Evolutionary conservation across 2,797 vertebrate genomes (phyloP).

Genomic region (Gadopsis bispinosus): DNA sequence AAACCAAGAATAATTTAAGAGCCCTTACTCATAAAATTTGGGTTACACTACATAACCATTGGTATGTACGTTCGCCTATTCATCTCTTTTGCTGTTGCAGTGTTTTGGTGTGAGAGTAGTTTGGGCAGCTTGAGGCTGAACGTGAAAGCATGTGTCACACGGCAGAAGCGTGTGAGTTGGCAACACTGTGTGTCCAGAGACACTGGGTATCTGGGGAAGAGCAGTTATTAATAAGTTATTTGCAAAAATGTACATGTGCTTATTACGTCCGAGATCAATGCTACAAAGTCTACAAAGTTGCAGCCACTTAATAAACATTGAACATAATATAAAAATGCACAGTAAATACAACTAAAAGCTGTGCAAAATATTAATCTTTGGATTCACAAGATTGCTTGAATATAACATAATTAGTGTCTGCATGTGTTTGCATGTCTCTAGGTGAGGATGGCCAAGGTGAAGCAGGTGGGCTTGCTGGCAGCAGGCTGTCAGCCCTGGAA

Average conservation of each 20-base stretch:
- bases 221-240: neutral
- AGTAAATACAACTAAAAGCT: neutral
- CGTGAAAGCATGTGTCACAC: too few relatives aligned
- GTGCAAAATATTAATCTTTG: neutral
- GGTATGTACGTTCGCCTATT: too few relatives aligned
- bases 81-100: too few relatives aligned
- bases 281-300: neutral
- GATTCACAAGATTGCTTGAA: neutral
- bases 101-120: too few relatives aligned
- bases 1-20: too few relatives aligned
- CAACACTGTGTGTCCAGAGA: neutral
- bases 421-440: slow-evolving; percentile 61
- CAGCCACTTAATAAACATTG: neutral
- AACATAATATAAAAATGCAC: neutral
- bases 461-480: slow-evolving; percentile 94
- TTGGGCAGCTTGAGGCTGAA: too few relatives aligned
- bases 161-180: too few relatives aligned
- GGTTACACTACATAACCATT: too few relatives aligned
- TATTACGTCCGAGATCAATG: neutral
- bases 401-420: neutral
- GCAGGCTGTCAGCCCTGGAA: slow-evolving; percentile 99
- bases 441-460: slow-evolving; percentile 94
- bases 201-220: neutral
- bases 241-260: neutral
- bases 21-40: too few relatives aligned